A percentile compares a stretch with the other conserved stretches of the same genome.
phyloP scores from a whole-genome alignment of 2,113 vertebrate genomes.

The Azemiops feae region DNA sequence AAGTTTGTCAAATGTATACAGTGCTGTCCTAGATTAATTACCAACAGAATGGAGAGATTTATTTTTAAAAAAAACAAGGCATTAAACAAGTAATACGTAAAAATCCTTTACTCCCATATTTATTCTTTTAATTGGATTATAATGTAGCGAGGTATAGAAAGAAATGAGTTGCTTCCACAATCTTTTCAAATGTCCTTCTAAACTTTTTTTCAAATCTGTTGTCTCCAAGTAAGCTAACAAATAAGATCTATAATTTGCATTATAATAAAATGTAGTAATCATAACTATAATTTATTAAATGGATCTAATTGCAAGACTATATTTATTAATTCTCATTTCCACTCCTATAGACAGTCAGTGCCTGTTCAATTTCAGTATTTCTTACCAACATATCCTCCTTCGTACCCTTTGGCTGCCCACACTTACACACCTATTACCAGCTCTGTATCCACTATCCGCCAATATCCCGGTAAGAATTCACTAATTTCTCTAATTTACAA shows the following conservation, averaged over 20 bases:
- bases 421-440: constrained; percentile 97
- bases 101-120: neutral
- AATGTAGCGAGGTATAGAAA: neutral
- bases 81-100: neutral
- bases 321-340: constrained; percentile 30
- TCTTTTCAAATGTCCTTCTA: neutral
- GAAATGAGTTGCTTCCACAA: neutral
- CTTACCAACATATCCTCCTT: constrained; percentile 87
- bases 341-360: constrained; percentile 79
- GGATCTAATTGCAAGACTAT: neutral
- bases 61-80: neutral
- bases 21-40: neutral
- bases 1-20: neutral
- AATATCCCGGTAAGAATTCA: constrained; percentile 85
- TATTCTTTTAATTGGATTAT: neutral
- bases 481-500: constrained; percentile 8
- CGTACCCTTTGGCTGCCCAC: constrained; percentile 87
- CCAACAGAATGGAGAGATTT: neutral
- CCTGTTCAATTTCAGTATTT: constrained; percentile 98
- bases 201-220: neutral
- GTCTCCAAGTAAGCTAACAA: neutral
- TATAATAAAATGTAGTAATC: neutral
- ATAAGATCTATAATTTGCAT: neutral
- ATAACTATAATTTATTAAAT: neutral
- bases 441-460: constrained; percentile 92